A percentile compares a stretch with the other conserved stretches of the same genome.
These are phyloP conservation scores for Aleiodes leptofemur DNA, from an alignment of 2,888 invertebrate genomes.

Conservation along the genomic window DNA sequence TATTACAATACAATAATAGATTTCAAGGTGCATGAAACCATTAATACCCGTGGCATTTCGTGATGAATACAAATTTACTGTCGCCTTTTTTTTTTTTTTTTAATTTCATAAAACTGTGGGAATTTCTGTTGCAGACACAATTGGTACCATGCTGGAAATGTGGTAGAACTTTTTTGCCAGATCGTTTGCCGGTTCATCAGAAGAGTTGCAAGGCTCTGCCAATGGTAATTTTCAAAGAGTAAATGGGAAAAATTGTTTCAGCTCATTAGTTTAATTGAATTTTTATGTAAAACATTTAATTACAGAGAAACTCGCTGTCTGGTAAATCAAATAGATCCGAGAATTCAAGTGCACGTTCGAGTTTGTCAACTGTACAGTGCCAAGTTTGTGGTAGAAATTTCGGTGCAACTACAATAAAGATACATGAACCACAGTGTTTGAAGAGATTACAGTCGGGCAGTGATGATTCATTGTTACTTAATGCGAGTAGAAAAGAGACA, in stretches of 20 bases:
- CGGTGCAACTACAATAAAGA: constrained; percentile 80
- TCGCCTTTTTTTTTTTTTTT: not conserved
- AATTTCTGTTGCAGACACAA: constrained; percentile 71
- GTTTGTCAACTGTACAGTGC: constrained; percentile 75
- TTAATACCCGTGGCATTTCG: constrained; percentile 22
- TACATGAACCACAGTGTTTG: constrained; percentile 83
- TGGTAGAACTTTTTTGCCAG: constrained; percentile 83
- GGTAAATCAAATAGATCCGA: constrained; percentile 34
- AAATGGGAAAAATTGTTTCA: not conserved
- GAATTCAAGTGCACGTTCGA: constrained; percentile 29
- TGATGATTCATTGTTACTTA: constrained; percentile 65
- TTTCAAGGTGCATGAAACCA: constrained; percentile 4
- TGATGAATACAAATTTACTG: constrained; percentile 6
- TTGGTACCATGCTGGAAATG: constrained; percentile 81
- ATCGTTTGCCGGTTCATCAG: constrained; percentile 80
- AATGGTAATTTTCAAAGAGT: constrained; percentile 49
- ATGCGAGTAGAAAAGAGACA: constrained; percentile 1
- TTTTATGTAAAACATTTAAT: not conserved
- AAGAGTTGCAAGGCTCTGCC: constrained; percentile 73
- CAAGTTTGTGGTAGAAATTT: constrained; percentile 82
- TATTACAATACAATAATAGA: constrained; percentile 6
- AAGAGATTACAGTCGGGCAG: constrained; percentile 81
- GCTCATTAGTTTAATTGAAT: not conserved
- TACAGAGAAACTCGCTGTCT: constrained; percentile 11
- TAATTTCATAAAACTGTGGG: not conserved